Evolutionary conservation across 2,797 vertebrate species (phyloP).

Genomic region (Craterocephalus amniculus): DNA sequence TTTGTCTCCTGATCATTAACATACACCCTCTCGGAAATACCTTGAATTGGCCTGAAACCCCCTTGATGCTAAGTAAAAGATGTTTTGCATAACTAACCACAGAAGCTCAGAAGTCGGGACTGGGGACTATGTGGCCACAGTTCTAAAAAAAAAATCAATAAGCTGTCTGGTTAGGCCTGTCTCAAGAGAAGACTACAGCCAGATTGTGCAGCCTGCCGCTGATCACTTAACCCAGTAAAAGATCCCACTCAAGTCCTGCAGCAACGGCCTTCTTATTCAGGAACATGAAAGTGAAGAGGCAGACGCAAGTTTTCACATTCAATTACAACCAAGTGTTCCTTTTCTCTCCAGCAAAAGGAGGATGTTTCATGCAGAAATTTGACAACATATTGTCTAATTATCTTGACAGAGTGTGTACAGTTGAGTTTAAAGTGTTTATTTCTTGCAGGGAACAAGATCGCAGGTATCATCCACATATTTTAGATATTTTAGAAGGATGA

Average conservation of each 20-base stretch:
- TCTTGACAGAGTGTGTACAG: background rate
- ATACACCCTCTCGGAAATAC: conserved; percentile 10
- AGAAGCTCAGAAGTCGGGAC: conserved; percentile 73
- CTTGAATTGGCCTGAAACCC: conserved; percentile 22
- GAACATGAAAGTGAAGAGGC: conserved; percentile 72
- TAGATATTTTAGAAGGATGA: background rate
- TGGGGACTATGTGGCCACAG: conserved; percentile 74
- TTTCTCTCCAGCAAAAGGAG: conserved; percentile 44
- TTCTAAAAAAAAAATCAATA: conserved; percentile 74
- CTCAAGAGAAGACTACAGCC: conserved; percentile 74
- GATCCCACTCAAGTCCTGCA: conserved; percentile 69
- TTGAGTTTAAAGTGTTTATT: background rate
- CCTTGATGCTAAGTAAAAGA: conserved; percentile 38
- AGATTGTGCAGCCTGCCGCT: conserved; percentile 77
- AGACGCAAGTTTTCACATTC: conserved; percentile 74
- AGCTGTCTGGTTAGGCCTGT: conserved; percentile 63
- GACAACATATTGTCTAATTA: background rate
- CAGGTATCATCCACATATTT: background rate
- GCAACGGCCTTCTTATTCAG: conserved; percentile 66
- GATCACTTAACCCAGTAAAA: conserved; percentile 80
- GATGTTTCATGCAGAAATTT: background rate
- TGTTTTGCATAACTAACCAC: conserved; percentile 60
- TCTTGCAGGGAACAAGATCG: background rate
- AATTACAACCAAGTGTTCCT: conserved; percentile 74
- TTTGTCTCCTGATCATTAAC: background rate